These are phyloP conservation scores for Trisateles emortualis DNA, from an alignment of 2,888 invertebrate genomes.

Conservation along the genomic window DNA sequence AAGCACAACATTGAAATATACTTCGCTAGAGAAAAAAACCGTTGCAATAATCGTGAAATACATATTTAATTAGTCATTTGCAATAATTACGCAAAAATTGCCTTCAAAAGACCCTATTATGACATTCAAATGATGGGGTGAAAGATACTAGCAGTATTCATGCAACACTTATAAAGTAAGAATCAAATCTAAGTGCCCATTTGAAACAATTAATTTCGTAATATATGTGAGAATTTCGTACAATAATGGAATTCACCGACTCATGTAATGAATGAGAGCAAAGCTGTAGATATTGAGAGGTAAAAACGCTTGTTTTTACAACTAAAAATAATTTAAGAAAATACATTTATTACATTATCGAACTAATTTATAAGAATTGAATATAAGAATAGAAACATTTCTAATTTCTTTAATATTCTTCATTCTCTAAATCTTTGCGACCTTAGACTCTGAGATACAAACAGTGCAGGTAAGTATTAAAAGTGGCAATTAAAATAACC, in stretches of 20 bases:
- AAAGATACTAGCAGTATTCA: slow-evolving; percentile 33
- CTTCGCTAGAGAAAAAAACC: neutral
- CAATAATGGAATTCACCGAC: slow-evolving; percentile 46
- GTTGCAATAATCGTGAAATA: neutral
- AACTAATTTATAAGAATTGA: neutral
- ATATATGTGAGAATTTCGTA: slow-evolving; percentile 48
- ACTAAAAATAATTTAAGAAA: neutral
- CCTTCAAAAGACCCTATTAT: slow-evolving; percentile 26
- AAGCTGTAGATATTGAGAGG: slow-evolving; percentile 21
- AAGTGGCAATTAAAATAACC: no score
- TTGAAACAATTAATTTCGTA: slow-evolving; percentile 48
- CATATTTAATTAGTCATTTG: slow-evolving; percentile 30
- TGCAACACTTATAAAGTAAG: slow-evolving; percentile 39
- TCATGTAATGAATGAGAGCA: slow-evolving; percentile 36
- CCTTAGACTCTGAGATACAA: no score
- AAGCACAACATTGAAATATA: neutral
- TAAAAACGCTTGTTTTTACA: slow-evolving; percentile 5
- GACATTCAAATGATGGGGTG: slow-evolving; percentile 35
- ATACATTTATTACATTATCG: no score
- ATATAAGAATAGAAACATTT: neutral
- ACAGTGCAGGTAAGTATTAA: no score
- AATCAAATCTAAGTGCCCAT: slow-evolving; percentile 39
- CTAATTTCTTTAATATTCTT: no score
- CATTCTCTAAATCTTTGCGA: no score
- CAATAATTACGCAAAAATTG: slow-evolving; percentile 32